Evolutionary conservation across 1,140 invertebrate species (phyloP).

Genomic region (Bombus balteatus): DNA sequence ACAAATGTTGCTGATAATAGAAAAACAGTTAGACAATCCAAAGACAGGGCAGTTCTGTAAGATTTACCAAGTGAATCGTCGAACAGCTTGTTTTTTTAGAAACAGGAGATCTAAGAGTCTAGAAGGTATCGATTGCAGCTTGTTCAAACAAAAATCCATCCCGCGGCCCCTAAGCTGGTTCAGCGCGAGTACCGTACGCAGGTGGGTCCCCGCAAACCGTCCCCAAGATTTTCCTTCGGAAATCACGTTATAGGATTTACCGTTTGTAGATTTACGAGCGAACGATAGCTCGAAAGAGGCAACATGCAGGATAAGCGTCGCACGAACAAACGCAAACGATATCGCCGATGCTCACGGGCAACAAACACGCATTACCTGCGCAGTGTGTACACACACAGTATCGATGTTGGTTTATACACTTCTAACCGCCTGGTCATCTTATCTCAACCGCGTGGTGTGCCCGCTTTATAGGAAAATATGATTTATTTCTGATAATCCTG

Average conservation of each 20-base stretch:
- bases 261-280: conserved; percentile 72
- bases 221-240: conserved; percentile 40
- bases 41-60: background rate
- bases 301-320: conserved; percentile 63
- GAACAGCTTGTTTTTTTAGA: background rate
- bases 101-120: background rate
- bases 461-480: conserved; percentile 76
- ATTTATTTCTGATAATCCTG: conserved; percentile 82
- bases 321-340: conserved; percentile 60
- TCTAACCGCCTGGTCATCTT: conserved; percentile 52
- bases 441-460: conserved; percentile 56
- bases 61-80: background rate
- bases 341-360: conserved; percentile 59
- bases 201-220: background rate
- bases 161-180: background rate
- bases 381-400: conserved; percentile 46
- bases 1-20: too few relatives aligned
- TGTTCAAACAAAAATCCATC: background rate
- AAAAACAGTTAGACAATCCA: too few relatives aligned
- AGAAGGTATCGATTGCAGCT: background rate
- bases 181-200: background rate
- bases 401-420: conserved; percentile 46
- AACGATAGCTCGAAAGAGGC: conserved; percentile 53
- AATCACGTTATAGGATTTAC: conserved; percentile 70
- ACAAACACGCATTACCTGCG: conserved; percentile 66